Percentiles rank a stretch among this genome's conserved stretches.
These are phyloP conservation scores for Crioceris asparagi DNA, from an alignment of 2,888 invertebrate genomes.

Conservation along the genomic window DNA sequence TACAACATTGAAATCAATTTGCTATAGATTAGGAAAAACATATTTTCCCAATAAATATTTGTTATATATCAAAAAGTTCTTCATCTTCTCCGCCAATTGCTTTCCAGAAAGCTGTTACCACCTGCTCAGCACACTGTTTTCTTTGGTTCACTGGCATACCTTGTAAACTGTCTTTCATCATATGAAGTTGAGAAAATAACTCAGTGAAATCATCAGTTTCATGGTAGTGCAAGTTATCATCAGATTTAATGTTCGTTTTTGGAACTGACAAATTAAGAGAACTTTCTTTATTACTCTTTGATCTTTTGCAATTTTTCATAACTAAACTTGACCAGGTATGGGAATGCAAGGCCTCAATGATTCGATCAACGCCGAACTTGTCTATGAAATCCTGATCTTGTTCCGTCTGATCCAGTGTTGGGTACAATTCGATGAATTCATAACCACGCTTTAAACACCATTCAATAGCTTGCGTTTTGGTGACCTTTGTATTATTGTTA, in stretches of 20 bases:
- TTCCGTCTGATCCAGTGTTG: constrained; percentile 30
- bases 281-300: constrained; percentile 6
- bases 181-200: constrained; percentile 52
- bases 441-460: constrained; percentile 60
- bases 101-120: constrained; percentile 63
- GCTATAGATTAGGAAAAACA: too few relatives aligned
- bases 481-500: constrained; percentile 34
- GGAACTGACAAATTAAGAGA: not conserved
- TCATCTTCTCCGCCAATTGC: constrained; percentile 63
- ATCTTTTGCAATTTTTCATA: constrained; percentile 41
- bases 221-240: constrained; percentile 2
- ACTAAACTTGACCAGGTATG: constrained; percentile 62
- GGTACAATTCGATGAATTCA: constrained; percentile 57
- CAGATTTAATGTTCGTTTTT: constrained; percentile 2
- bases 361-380: constrained; percentile 52
- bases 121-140: constrained; percentile 58
- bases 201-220: constrained; percentile 46
- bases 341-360: constrained; percentile 59
- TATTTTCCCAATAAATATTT: too few relatives aligned
- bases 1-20: too few relatives aligned
- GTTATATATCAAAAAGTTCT: constrained; percentile 53
- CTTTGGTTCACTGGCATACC: constrained; percentile 51
- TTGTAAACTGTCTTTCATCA: constrained; percentile 57
- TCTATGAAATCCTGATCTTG: constrained; percentile 45
- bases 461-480: constrained; percentile 39